Conservation (phyloP, 2,888 invertebrate species). For the Antheraea yamamai region DNA sequence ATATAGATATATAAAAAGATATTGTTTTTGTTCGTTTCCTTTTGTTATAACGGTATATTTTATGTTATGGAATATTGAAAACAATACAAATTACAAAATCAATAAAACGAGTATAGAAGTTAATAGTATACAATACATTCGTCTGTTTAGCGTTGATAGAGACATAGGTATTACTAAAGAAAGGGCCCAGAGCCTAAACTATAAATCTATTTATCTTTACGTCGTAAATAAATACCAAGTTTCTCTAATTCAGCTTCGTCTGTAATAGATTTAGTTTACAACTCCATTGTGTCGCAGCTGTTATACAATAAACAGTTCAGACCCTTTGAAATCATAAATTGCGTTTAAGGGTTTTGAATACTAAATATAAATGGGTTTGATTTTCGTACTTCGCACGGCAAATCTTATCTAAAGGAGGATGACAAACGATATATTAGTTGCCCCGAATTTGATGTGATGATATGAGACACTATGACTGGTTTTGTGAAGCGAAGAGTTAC, state of each 20-base stretch:
- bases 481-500: too few species aligned
- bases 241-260: constrained; percentile 35
- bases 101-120: too few species aligned
- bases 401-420: background rate
- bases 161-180: background rate
- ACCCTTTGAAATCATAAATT: constrained; percentile 19
- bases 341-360: background rate
- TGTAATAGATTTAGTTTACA: constrained; percentile 40
- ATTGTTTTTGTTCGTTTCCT: too few species aligned
- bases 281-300: constrained; percentile 41
- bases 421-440: background rate
- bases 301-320: constrained; percentile 32
- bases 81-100: too few species aligned
- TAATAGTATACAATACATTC: background rate
- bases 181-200: constrained; percentile 21
- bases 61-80: too few species aligned
- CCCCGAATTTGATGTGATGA: too few species aligned
- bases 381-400: background rate
- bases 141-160: background rate
- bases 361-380: background rate
- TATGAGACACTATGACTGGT: background rate
- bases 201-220: constrained; percentile 28
- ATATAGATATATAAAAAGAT: too few species aligned
- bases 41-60: too few species aligned
- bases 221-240: constrained; percentile 40